Conservation (phyloP, 1,140 invertebrate species). For the Halictus rubicundus region DNA sequence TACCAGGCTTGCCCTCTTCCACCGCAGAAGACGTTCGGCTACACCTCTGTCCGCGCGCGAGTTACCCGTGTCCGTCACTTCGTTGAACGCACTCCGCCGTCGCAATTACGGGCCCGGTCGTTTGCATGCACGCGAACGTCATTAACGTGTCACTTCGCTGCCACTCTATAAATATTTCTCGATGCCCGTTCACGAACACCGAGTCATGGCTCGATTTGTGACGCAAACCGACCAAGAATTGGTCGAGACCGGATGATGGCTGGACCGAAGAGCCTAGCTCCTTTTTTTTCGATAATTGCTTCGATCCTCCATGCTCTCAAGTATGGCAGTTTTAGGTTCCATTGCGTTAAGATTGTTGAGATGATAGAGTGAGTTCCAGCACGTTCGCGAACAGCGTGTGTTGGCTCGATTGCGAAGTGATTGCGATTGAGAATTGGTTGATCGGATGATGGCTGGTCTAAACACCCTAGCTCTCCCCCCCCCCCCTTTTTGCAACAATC, state of each 20-base stretch:
- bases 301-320: no score
- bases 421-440: no score
- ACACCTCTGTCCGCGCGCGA: not conserved
- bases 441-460: no score
- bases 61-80: slow-evolving; percentile 25
- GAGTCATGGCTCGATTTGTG: not conserved
- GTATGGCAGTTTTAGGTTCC: no score
- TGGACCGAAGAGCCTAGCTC: no score
- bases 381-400: no score
- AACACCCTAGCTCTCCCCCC: no score
- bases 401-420: no score
- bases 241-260: not conserved
- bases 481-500: no score
- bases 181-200: not conserved
- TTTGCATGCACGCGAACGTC: slow-evolving; percentile 22
- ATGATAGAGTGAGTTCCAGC: no score
- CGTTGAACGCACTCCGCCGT: not conserved
- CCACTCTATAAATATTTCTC: slow-evolving; percentile 12
- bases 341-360: no score
- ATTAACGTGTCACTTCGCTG: slow-evolving; percentile 4
- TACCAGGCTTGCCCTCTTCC: not conserved
- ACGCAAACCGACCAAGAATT: not conserved
- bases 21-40: not conserved
- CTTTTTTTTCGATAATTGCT: no score
- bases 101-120: not conserved